These are phyloP conservation scores for Pedetes capensis DNA, from an alignment of 2,113 vertebrate species.

Conservation along the genomic window DNA sequence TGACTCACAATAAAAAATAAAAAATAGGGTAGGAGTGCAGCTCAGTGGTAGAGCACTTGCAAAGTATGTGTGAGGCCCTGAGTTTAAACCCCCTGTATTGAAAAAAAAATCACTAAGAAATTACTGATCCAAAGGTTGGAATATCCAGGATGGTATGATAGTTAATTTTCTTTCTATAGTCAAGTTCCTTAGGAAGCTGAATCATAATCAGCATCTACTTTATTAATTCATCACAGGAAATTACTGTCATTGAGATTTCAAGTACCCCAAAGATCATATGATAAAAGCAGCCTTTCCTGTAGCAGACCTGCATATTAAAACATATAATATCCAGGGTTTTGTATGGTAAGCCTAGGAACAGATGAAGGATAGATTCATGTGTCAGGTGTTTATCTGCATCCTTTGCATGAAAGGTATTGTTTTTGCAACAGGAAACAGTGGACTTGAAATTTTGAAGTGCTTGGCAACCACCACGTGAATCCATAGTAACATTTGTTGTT, in stretches of 20 bases:
- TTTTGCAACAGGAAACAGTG: background rate
- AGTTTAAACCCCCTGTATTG: too few relatives aligned
- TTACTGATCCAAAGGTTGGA: background rate
- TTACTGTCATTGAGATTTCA: conserved; percentile 19
- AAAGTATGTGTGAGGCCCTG: background rate
- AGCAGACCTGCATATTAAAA: background rate
- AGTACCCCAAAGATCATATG: background rate
- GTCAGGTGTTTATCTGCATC: background rate
- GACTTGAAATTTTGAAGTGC: background rate
- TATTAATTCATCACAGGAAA: conserved; percentile 49
- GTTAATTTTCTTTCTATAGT: conserved; percentile 7
- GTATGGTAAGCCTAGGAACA: background rate
- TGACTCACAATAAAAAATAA: too few relatives aligned
- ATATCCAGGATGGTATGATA: background rate
- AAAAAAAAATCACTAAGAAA: too few relatives aligned
- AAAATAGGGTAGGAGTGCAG: too few relatives aligned
- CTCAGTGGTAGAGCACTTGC: too few relatives aligned
- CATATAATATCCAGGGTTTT: background rate
- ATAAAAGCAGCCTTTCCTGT: background rate
- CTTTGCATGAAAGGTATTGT: background rate
- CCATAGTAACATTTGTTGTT: background rate
- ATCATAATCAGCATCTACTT: background rate
- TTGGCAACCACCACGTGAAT: background rate
- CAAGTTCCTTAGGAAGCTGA: background rate
- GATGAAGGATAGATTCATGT: background rate